Conservation (phyloP, 1,140 invertebrate genomes). For the Drosophila eugracilis region DNA sequence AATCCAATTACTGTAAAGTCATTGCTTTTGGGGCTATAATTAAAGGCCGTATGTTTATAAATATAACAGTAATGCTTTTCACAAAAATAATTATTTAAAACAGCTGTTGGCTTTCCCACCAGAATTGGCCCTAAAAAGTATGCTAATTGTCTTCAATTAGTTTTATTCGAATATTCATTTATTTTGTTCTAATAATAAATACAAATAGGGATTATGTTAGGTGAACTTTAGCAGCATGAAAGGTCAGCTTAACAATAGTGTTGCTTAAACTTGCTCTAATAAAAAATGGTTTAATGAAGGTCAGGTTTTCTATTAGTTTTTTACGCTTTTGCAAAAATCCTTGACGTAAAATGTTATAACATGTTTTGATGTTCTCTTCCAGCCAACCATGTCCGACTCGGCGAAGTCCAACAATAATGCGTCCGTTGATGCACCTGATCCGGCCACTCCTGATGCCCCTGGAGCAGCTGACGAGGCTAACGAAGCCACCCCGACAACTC, state of each 20-base stretch:
- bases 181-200: background rate
- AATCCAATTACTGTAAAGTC: slow-evolving; percentile 17
- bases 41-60: background rate
- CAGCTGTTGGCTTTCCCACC: background rate
- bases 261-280: too few relatives aligned
- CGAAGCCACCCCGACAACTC: slow-evolving; percentile 25
- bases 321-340: too few relatives aligned
- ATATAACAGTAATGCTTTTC: background rate
- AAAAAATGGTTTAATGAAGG: too few relatives aligned
- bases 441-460: slow-evolving; percentile 12
- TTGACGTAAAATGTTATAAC: too few relatives aligned
- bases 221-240: background rate
- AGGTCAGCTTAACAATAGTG: background rate
- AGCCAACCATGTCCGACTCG: slow-evolving; percentile 63
- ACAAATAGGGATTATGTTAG: background rate
- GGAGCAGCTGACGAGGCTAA: slow-evolving; percentile 15
- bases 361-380: too few relatives aligned
- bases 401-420: slow-evolving; percentile 70
- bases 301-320: too few relatives aligned
- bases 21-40: background rate
- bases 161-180: background rate
- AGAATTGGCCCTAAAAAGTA: background rate
- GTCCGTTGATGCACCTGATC: slow-evolving; percentile 21
- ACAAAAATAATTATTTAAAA: slow-evolving; percentile 1
- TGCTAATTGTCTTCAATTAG: background rate